These are phyloP conservation scores for Microctenopoma lineatum DNA, from an alignment of 2,797 vertebrate species.

Conservation along the genomic window DNA sequence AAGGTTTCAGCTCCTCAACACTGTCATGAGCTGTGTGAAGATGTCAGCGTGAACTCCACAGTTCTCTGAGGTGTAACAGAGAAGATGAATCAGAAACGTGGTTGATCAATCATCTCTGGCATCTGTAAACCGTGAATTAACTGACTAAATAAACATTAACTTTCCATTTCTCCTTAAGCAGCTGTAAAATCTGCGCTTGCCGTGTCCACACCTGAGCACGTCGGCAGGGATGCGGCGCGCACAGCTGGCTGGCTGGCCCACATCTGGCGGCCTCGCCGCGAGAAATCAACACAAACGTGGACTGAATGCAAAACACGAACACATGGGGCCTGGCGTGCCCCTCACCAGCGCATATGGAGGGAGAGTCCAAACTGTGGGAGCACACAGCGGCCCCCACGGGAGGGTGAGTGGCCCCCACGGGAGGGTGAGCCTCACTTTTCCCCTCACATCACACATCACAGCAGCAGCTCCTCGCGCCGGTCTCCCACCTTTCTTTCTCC, in stretches of 20 bases:
- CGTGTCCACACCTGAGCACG: conserved; percentile 31
- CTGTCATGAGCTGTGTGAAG: not conserved
- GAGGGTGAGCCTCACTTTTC: conserved; percentile 12
- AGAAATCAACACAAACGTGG: conserved; percentile 14
- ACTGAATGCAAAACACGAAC: conserved; percentile 7
- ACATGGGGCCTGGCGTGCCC: not conserved
- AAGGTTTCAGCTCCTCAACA: too few relatives aligned
- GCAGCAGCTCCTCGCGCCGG: not conserved
- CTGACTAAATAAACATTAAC: conserved; percentile 3
- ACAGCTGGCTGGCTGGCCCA: conserved; percentile 34
- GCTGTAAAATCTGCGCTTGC: not conserved
- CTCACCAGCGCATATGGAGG: conserved; percentile 11
- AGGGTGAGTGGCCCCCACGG: conserved; percentile 19
- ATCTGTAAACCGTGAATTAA: not conserved
- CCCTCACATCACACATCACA: conserved; percentile 25
- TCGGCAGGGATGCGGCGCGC: conserved; percentile 16
- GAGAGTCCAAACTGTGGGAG: not conserved
- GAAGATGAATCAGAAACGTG: not conserved
- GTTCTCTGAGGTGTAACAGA: not conserved
- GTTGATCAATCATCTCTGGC: not conserved
- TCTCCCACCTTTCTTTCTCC: not conserved
- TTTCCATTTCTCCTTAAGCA: not conserved
- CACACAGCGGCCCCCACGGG: conserved; percentile 8
- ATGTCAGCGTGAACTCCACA: not conserved
- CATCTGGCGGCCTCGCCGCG: not conserved